A percentile compares a stretch with the other conserved stretches of the same genome.
Conservation (phyloP, 2,113 vertebrate genomes). For the Planiliza haematocheilus region DNA sequence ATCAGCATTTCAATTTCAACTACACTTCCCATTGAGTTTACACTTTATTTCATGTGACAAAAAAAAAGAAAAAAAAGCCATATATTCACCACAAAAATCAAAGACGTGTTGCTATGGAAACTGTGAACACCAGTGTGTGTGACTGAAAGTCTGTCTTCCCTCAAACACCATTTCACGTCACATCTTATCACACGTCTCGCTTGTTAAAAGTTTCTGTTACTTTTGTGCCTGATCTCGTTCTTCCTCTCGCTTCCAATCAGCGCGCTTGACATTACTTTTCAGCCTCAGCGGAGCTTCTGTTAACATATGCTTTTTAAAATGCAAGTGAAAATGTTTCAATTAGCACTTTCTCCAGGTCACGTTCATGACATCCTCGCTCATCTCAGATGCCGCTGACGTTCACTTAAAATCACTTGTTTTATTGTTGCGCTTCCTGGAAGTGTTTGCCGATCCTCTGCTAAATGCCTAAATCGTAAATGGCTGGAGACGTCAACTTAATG, state of each 20-base stretch:
- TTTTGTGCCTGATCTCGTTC: constrained; percentile 53
- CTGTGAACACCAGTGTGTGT: constrained; percentile 80
- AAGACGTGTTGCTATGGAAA: constrained; percentile 92
- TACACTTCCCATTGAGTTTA: constrained; percentile 24
- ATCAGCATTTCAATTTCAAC: constrained; percentile 16
- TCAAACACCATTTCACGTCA: constrained; percentile 78
- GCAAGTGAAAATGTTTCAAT: constrained; percentile 30
- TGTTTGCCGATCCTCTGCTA: not conserved
- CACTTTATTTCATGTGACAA: constrained; percentile 46
- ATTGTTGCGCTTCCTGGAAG: constrained; percentile 1
- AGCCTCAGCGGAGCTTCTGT: not conserved
- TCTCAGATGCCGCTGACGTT: not conserved
- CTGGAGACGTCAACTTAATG: not conserved
- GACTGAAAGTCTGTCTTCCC: constrained; percentile 81
- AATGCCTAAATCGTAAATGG: not conserved
- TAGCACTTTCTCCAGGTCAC: constrained; percentile 16
- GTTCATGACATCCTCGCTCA: not conserved
- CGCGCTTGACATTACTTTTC: constrained; percentile 44
- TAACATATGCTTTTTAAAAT: constrained; percentile 14
- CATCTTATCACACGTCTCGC: constrained; percentile 57
- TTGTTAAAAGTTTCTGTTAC: constrained; percentile 69
- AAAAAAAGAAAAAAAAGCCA: constrained; percentile 70
- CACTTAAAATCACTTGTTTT: not conserved
- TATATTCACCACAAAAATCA: constrained; percentile 82
- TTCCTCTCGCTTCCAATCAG: constrained; percentile 47